Conservation (phyloP, 1,140 invertebrate species). For the Tetramorium parvispinum region DNA sequence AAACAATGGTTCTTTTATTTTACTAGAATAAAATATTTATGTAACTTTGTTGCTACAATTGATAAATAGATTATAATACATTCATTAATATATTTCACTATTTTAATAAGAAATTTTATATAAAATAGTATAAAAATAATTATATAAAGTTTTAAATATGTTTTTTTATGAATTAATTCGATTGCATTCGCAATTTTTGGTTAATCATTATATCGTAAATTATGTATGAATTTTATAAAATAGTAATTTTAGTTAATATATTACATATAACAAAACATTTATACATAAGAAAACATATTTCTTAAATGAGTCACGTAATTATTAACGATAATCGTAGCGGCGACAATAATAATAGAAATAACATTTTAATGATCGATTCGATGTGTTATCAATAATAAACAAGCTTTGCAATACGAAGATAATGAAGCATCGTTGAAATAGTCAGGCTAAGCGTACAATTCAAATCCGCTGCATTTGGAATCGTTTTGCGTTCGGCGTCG, state of each 20-base stretch:
- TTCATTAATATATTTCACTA: background rate
- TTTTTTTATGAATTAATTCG: background rate
- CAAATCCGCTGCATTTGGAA: background rate
- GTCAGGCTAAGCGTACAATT: constrained; percentile 21
- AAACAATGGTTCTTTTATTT: background rate
- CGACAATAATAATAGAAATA: background rate
- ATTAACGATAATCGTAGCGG: background rate
- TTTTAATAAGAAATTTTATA: background rate
- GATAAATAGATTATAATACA: background rate
- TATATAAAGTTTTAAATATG: background rate
- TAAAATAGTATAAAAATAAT: background rate
- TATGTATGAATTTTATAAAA: no score
- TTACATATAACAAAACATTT: no score
- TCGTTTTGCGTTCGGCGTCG: background rate
- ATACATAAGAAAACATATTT: no score
- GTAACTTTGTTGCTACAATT: background rate
- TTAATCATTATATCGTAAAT: no score
- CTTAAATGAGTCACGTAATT: background rate
- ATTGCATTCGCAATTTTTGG: background rate
- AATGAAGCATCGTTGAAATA: constrained; percentile 10
- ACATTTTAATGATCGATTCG: background rate
- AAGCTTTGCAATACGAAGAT: background rate
- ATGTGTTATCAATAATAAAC: constrained; percentile 1
- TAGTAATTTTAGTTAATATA: no score
- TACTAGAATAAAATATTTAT: background rate